phyloP scores from a whole-genome alignment of 2,888 invertebrate genomes.

The Corythucha ciliata region DNA sequence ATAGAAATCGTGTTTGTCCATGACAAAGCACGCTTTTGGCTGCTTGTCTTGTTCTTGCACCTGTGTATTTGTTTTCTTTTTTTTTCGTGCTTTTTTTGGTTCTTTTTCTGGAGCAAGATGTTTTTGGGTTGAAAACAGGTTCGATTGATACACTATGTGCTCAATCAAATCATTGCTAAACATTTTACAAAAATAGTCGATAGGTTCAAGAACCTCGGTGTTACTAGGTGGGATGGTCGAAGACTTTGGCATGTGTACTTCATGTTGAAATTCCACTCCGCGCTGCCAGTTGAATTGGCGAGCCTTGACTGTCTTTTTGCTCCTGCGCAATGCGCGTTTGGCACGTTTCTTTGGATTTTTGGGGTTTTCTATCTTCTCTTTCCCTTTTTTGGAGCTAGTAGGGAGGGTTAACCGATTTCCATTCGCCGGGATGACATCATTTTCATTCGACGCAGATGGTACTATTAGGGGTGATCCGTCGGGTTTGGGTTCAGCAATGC shows the following conservation, averaged over 20 bases:
- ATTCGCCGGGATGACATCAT: no score
- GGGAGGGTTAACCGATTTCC: no score
- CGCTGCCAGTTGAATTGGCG: constrained; percentile 4
- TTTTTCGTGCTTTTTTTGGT: constrained; percentile 4
- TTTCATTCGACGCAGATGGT: no score
- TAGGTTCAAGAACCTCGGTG: neutral
- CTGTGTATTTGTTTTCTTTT: neutral
- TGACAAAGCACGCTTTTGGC: no score
- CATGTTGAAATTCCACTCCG: neutral
- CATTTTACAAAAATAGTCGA: constrained; percentile 2
- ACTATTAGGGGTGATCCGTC: no score
- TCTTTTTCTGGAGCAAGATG: no score
- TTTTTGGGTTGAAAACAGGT: constrained; percentile 2
- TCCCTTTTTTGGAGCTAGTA: no score
- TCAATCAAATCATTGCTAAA: constrained; percentile 1
- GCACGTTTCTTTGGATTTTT: no score
- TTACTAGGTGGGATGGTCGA: neutral
- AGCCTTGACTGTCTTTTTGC: constrained; percentile 1
- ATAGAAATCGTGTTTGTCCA: neutral
- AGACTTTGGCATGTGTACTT: neutral
- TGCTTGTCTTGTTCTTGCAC: no score
- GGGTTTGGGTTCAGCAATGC: no score
- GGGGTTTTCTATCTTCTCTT: no score
- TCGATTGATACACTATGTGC: constrained; percentile 7
- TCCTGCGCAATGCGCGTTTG: no score